Conservation (phyloP, 2,888 invertebrate species). For the Anarsia innoxiella region DNA sequence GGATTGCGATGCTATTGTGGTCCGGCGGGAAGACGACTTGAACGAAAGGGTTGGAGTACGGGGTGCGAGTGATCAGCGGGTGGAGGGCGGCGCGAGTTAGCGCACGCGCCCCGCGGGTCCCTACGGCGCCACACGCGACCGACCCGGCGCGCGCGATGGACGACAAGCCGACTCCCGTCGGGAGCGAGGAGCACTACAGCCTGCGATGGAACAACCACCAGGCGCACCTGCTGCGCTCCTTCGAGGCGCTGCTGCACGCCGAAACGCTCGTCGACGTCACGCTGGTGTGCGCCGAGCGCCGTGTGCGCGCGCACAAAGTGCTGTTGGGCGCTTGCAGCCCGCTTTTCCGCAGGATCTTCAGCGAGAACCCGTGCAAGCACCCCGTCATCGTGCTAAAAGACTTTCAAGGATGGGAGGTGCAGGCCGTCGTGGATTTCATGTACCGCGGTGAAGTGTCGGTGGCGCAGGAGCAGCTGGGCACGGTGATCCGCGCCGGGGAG, state of each 20-base stretch:
- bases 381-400: slow-evolving; percentile 94
- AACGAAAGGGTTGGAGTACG: slow-evolving; percentile 66
- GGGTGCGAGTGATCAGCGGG: slow-evolving; percentile 52
- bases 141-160: slow-evolving; percentile 61
- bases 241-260: slow-evolving; percentile 90
- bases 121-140: slow-evolving; percentile 49
- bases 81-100: slow-evolving; percentile 65
- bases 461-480: slow-evolving; percentile 87
- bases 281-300: slow-evolving; percentile 89
- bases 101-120: slow-evolving; percentile 48
- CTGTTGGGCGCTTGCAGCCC: slow-evolving; percentile 92
- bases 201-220: slow-evolving; percentile 96
- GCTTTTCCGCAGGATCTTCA: slow-evolving; percentile 90
- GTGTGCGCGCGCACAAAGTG: slow-evolving; percentile 92
- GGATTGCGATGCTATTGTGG: slow-evolving; percentile 47
- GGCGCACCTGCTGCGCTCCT: slow-evolving; percentile 88
- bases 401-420: slow-evolving; percentile 91
- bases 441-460: slow-evolving; percentile 95
- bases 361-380: slow-evolving; percentile 94
- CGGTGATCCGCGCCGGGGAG: slow-evolving; percentile 90
- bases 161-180: slow-evolving; percentile 60
- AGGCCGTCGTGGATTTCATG: slow-evolving; percentile 94
- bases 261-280: slow-evolving; percentile 93
- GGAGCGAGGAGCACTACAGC: slow-evolving; percentile 87
- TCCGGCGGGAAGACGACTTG: slow-evolving; percentile 54